These are phyloP conservation scores for Griposia aprilina DNA, from an alignment of 2,888 invertebrate species.

Conservation along the genomic window DNA sequence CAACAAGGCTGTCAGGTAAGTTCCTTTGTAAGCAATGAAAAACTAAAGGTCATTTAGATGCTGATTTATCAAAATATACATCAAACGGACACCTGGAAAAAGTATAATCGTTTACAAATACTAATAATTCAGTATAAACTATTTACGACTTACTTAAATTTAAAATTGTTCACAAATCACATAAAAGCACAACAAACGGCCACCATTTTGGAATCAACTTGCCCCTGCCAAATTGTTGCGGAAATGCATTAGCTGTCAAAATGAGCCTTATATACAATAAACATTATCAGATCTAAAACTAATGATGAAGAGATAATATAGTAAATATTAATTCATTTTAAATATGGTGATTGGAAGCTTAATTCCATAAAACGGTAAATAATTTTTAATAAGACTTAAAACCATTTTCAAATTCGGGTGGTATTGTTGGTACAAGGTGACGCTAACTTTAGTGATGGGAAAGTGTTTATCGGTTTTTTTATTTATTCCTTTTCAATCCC, in stretches of 20 bases:
- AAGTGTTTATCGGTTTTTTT: conserved; percentile 38
- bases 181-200: conserved; percentile 90
- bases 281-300: not conserved
- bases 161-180: conserved; percentile 79
- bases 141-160: conserved; percentile 71
- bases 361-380: not conserved
- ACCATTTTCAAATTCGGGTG: conserved; percentile 15
- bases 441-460: conserved; percentile 70
- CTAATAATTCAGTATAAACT: conserved; percentile 16
- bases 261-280: conserved; percentile 26
- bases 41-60: conserved; percentile 64
- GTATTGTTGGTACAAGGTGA: conserved; percentile 74
- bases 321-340: conserved; percentile 9
- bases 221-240: conserved; percentile 77
- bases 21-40: conserved; percentile 78
- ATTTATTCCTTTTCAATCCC: not conserved
- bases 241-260: conserved; percentile 73
- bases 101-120: not conserved
- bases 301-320: accelerated
- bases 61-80: conserved; percentile 17
- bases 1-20: conserved; percentile 67
- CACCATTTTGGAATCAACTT: conserved; percentile 90
- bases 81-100: not conserved
- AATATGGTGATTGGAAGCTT: no score
- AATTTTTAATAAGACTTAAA: conserved; percentile 11